Evolutionary conservation across 1,140 invertebrate genomes (phyloP), one percentile per base, ranked within the genome.

Genomic region (Brachionus rotundiformis): DNA sequence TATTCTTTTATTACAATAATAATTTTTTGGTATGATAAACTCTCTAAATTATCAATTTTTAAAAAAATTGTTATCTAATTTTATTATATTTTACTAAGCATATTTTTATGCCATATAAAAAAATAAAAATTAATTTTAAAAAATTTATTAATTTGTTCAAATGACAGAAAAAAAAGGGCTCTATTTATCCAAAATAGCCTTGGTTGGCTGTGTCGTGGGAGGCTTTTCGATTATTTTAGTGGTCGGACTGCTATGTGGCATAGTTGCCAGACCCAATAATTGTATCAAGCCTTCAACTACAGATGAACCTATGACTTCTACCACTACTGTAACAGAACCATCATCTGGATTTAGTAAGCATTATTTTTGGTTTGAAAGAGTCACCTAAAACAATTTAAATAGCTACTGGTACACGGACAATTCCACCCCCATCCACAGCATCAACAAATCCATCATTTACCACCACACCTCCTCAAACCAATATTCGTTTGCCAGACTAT

Each of bases 191-290:
- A 41, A 49, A 75, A 39, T 39, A 36, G 71, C 47, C 47, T 54
- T 54, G 3, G 47, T 7, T 19, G 47, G 47, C 47, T 54, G 47
- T 41, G 23, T 79, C 8, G 11, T 41, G 8, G 47, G 31, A 19
- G 76, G 76, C 47, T 61, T 79, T 29, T 41, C 10, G 6, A 6
- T 79, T 10, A 79, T 79, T 3, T 11, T 79, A 1, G 3, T 54
- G 10, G 76, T 79, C 25, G 76, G 47, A 31, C 25, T 79, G 41
- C 27, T 79, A 10, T 79, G 76, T 41, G 76, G 76, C 13, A 31
- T 79, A 13, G 76, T 79, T 31, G 29, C 29, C 11, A 54, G 76
- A 59, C 76, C 76, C 8, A 79, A 79, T 13, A 79, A 79, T 59
- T 79, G 76, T 13, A 79, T 79, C 10, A 6, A 79, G 3, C 6